Evolutionary conservation across 2,888 invertebrate genomes (phyloP).

Genomic region (Malthinus flaveolus): DNA sequence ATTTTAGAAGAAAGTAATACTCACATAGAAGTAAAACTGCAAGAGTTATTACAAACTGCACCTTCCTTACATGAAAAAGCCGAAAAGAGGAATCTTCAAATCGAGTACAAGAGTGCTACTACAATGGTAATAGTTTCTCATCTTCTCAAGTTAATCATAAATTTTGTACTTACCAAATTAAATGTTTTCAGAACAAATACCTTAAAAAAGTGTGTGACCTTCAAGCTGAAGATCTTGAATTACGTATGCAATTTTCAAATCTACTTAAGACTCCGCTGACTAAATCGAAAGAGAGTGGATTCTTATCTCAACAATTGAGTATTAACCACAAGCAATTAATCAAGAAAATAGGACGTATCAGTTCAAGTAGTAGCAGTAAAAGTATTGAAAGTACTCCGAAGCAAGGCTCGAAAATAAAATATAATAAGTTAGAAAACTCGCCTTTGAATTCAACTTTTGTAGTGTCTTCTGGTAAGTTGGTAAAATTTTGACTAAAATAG

Average conservation of each 20-base stretch:
- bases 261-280: too few relatives aligned
- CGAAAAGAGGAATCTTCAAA: slow-evolving; percentile 34
- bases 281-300: too few relatives aligned
- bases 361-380: too few relatives aligned
- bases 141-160: neutral
- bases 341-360: too few relatives aligned
- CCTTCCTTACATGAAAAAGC: slow-evolving; percentile 34
- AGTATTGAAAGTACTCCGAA: too few relatives aligned
- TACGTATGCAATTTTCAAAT: slow-evolving; percentile 48
- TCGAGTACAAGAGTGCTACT: neutral
- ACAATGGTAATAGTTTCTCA: neutral
- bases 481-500: too few relatives aligned
- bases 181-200: slow-evolving; percentile 35
- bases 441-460: too few relatives aligned
- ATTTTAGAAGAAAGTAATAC: slow-evolving; percentile 38
- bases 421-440: too few relatives aligned
- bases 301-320: too few relatives aligned
- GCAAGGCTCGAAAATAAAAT: too few relatives aligned
- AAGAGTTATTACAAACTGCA: slow-evolving; percentile 23
- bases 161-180: slow-evolving; percentile 2
- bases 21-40: slow-evolving; percentile 27
- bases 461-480: too few relatives aligned
- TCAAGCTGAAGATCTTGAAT: slow-evolving; percentile 39
- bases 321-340: too few relatives aligned
- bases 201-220: slow-evolving; percentile 37